Percentiles rank a stretch among this genome's conserved stretches.
phyloP scores from a whole-genome alignment of 2,888 invertebrate species.

The Tiphia femorata region DNA sequence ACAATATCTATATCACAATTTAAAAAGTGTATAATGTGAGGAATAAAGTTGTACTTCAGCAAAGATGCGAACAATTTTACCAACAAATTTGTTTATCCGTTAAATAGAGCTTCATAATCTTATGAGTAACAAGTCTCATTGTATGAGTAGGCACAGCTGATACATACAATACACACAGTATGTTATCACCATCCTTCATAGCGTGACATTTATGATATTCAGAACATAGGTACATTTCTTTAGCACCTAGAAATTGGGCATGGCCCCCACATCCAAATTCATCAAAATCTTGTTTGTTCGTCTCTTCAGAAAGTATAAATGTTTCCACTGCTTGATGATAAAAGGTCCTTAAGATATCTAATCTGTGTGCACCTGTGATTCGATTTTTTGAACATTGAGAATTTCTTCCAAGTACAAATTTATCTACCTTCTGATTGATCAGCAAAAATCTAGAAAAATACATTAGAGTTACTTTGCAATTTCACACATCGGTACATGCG shows the following conservation, averaged over 20 bases:
- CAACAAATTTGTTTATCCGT: conserved; percentile 80
- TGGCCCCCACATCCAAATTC: too few relatives aligned
- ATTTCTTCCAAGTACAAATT: conserved; percentile 80
- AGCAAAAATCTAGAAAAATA: conserved; percentile 74
- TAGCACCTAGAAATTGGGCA: conserved; percentile 60
- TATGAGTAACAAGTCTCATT: conserved; percentile 79
- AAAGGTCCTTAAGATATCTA: conserved; percentile 81
- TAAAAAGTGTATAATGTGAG: too few relatives aligned
- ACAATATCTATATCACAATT: too few relatives aligned
- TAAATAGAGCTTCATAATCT: conserved; percentile 75
- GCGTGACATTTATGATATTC: conserved; percentile 91
- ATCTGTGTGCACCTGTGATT: conserved; percentile 76
- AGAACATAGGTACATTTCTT: conserved; percentile 86
- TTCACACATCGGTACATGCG: too few relatives aligned
- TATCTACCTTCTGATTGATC: conserved; percentile 75
- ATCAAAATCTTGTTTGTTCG: conserved; percentile 23
- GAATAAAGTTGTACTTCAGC: too few relatives aligned
- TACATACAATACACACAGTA: conserved; percentile 82
- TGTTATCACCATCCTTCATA: conserved; percentile 75
- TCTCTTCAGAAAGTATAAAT: conserved; percentile 55
- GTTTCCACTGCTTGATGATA: conserved; percentile 78
- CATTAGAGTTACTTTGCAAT: too few relatives aligned
- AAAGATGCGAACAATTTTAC: too few relatives aligned
- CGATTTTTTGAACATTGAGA: conserved; percentile 75
- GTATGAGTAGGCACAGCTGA: conserved; percentile 82